A percentile compares a stretch with the other conserved stretches of the same genome.
These are phyloP conservation scores for Gallinago nigripennis DNA, from an alignment of 2,797 vertebrate genomes.

Conservation along the genomic window DNA sequence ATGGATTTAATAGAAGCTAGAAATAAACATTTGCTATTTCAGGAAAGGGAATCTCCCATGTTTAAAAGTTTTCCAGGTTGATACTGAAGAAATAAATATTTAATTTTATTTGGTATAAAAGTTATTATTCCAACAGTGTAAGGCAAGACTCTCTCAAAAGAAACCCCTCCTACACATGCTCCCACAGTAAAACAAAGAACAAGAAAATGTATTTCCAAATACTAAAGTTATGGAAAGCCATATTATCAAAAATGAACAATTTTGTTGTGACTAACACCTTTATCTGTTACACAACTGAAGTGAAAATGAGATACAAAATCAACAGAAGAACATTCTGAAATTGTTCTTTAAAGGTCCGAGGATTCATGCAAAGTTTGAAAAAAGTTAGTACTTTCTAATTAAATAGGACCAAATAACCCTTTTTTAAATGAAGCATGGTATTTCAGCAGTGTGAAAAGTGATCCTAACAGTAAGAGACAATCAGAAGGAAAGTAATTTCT, in stretches of 20 bases:
- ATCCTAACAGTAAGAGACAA: background rate
- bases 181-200: conserved; percentile 12
- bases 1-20: conserved; percentile 13
- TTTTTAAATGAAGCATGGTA: background rate
- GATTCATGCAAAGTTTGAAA: background rate
- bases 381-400: background rate
- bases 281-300: background rate
- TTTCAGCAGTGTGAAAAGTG: conserved; percentile 4
- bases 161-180: conserved; percentile 22
- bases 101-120: conserved; percentile 21
- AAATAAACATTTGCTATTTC: conserved; percentile 10
- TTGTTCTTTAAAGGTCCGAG: background rate
- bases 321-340: background rate
- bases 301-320: background rate
- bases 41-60: background rate
- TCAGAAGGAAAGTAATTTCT: background rate
- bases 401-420: background rate
- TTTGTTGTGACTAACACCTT: background rate
- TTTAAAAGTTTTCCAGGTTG: conserved; percentile 4
- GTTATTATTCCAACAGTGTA: conserved; percentile 34
- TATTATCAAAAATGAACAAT: background rate
- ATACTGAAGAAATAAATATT: conserved; percentile 13
- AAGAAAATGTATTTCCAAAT: conserved; percentile 16
- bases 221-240: background rate
- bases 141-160: conserved; percentile 15